These are phyloP conservation scores for Orchestes rusci DNA, from an alignment of 2,888 invertebrate species.

Conservation along the genomic window DNA sequence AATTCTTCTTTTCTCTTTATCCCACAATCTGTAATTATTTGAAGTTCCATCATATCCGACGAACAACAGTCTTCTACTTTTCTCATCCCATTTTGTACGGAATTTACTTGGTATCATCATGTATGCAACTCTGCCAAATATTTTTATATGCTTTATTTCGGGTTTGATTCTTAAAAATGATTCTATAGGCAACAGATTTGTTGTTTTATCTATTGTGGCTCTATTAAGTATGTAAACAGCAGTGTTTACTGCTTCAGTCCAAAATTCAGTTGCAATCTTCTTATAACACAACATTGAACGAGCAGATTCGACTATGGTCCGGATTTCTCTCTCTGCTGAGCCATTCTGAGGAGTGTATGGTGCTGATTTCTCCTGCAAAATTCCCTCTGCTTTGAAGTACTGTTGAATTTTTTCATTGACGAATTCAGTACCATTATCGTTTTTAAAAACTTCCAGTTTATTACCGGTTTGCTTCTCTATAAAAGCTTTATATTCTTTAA, in stretches of 20 bases:
- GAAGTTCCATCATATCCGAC: conserved; percentile 4
- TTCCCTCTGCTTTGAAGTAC: conserved; percentile 11
- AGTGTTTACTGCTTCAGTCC: conserved; percentile 37
- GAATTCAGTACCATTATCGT: conserved; percentile 20
- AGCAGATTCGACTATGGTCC: conserved; percentile 28
- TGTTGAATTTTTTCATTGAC: conserved; percentile 7
- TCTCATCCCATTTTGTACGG: conserved; percentile 27
- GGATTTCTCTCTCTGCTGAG: conserved; percentile 20
- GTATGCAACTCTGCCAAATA: conserved; percentile 9
- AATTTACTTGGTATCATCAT: background rate
- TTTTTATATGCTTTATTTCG: conserved; percentile 5
- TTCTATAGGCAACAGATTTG: conserved; percentile 27
- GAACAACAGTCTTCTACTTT: conserved; percentile 9
- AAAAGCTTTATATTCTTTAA: conserved; percentile 12
- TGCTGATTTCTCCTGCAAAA: conserved; percentile 11
- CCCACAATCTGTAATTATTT: conserved; percentile 3
- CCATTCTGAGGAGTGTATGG: conserved; percentile 18
- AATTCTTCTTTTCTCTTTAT: background rate
- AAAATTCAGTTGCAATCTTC: conserved; percentile 30
- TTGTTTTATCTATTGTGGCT: conserved; percentile 26
- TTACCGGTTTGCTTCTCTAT: conserved; percentile 12
- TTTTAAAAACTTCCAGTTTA: conserved; percentile 13
- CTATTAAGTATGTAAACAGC: no score
- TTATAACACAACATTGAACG: conserved; percentile 10
- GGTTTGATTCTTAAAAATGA: conserved; percentile 5